Percentiles rank a stretch among this genome's conserved stretches.
phyloP scores from a whole-genome alignment of 2,888 invertebrate species.

The Piscicola geometra region DNA sequence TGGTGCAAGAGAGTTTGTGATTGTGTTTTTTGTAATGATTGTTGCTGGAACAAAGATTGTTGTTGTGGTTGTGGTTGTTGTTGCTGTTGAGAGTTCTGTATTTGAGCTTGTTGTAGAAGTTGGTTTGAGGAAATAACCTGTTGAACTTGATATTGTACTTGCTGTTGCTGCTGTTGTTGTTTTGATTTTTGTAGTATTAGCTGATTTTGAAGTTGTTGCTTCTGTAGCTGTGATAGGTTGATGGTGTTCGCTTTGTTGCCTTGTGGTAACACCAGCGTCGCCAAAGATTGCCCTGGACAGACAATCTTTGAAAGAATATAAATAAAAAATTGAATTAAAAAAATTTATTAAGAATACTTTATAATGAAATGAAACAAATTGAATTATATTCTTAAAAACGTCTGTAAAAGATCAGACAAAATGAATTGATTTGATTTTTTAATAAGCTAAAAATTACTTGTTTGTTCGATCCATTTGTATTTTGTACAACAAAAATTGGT shows the following conservation, averaged over 20 bases:
- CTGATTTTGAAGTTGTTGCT: conserved; percentile 29
- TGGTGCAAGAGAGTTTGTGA: not conserved
- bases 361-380: no score
- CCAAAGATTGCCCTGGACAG: conserved; percentile 1
- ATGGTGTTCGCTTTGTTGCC: not conserved
- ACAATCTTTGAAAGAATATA: no score
- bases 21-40: not conserved
- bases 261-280: conserved; percentile 18
- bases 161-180: conserved; percentile 13
- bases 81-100: conserved; percentile 13
- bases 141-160: conserved; percentile 11
- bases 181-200: conserved; percentile 7
- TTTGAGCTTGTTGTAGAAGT: not conserved
- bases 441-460: no score
- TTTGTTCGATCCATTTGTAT: no score
- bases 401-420: no score
- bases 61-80: not conserved
- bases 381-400: no score
- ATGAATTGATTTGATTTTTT: no score
- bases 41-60: conserved; percentile 9
- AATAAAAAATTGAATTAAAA: no score
- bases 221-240: not conserved
- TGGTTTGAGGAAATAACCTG: no score
- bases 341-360: no score
- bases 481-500: no score